Percentiles rank a stretch among this genome's conserved stretches.
phyloP scores from a whole-genome alignment of 2,797 vertebrate species.

The Semaprochilodus insignis region DNA sequence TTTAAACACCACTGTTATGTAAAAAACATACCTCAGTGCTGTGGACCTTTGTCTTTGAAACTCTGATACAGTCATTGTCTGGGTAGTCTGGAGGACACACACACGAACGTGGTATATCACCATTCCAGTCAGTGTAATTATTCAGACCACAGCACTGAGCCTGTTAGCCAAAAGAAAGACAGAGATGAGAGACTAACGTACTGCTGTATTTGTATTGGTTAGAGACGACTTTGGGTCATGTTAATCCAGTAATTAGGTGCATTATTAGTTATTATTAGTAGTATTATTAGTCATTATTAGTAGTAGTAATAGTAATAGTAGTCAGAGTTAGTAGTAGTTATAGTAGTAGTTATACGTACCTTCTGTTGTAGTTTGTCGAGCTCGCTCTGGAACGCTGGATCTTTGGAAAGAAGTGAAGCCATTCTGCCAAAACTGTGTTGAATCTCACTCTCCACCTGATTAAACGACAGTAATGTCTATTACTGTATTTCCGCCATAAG shows the following conservation, averaged over 20 bases:
- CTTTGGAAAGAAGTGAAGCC: background rate
- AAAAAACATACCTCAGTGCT: background rate
- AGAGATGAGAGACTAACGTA: background rate
- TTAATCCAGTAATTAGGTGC: no score
- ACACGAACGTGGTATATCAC: conserved; percentile 23
- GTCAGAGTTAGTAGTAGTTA: no score
- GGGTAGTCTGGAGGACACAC: conserved; percentile 20
- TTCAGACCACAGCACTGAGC: conserved; percentile 41
- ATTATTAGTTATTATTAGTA: no score
- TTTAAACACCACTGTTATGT: background rate
- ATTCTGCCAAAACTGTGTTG: conserved; percentile 21
- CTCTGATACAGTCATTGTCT: background rate
- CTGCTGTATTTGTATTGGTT: background rate
- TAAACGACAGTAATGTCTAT: background rate
- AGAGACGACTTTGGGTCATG: background rate
- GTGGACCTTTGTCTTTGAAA: background rate
- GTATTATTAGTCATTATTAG: no score
- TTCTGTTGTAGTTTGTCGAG: conserved; percentile 31
- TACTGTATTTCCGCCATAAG: background rate
- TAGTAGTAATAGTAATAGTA: no score
- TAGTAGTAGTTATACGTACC: background rate
- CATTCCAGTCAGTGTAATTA: conserved; percentile 14
- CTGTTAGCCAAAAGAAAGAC: conserved; percentile 17
- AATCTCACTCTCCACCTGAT: conserved; percentile 19
- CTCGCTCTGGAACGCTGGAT: background rate